phyloP scores from a whole-genome alignment of 1,140 invertebrate genomes.

The Cryptotermes secundus region DNA sequence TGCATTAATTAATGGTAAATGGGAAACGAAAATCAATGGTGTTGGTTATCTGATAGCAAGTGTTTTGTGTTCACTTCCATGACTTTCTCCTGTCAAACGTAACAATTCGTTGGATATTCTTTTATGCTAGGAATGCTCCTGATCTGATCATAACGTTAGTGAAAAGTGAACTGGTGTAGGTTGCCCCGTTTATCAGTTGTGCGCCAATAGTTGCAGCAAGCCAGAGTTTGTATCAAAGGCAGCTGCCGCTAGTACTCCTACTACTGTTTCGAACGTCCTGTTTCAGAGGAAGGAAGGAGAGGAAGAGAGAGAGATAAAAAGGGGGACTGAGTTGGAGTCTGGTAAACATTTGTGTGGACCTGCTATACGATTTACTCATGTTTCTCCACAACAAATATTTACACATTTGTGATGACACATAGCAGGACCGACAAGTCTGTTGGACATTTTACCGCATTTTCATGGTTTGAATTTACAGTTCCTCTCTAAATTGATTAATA shows the following conservation, averaged over 20 bases:
- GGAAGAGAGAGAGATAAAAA: not conserved
- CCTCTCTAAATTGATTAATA: not conserved
- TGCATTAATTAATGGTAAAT: not conserved
- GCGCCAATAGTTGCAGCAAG: not conserved
- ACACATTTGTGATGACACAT: not conserved
- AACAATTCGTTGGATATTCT: not conserved
- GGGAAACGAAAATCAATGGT: not conserved
- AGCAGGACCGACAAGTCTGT: not conserved
- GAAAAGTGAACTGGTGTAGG: not conserved
- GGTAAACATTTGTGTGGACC: constrained; percentile 8
- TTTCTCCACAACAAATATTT: constrained; percentile 5
- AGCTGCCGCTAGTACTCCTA: not conserved
- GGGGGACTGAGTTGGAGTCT: not conserved
- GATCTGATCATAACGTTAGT: not conserved
- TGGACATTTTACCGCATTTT: constrained; percentile 3
- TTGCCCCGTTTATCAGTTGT: not conserved
- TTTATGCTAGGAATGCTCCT: not conserved
- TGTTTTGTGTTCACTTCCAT: not conserved
- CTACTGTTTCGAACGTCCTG: not conserved
- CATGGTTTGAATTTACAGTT: not conserved
- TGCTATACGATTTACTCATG: not conserved
- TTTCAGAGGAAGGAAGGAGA: not conserved
- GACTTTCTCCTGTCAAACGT: not conserved
- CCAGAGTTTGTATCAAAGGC: not conserved
- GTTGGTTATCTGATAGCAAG: not conserved